Conservation (phyloP, 1,140 invertebrate genomes). For the Drosophila truncata region DNA sequence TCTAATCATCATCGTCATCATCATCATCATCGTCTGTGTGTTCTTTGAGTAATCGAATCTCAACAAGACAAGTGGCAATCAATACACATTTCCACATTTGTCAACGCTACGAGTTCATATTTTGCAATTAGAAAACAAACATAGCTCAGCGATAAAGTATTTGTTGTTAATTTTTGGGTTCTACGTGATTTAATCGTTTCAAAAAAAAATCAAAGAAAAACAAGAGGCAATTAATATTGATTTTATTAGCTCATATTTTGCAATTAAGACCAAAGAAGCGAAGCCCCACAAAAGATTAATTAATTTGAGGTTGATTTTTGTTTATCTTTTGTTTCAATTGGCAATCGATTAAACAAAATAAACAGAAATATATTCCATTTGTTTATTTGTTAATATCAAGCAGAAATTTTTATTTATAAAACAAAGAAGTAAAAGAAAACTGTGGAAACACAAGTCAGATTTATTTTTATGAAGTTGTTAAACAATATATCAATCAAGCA, state of each 20-base stretch:
- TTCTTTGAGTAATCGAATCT: constrained; percentile 16
- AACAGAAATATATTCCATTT: background rate
- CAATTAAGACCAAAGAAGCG: background rate
- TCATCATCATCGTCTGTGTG: background rate
- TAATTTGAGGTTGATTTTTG: background rate
- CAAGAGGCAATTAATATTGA: constrained; percentile 1
- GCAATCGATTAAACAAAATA: background rate
- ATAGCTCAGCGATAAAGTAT: background rate
- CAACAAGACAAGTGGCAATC: constrained; percentile 12
- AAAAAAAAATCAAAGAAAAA: background rate
- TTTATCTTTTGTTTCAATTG: constrained; percentile 1
- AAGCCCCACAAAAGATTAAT: background rate
- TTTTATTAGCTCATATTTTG: constrained; percentile 2
- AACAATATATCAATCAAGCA: background rate
- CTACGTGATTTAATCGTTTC: background rate
- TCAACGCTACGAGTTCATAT: constrained; percentile 2
- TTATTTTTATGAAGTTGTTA: background rate
- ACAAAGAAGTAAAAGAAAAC: no score
- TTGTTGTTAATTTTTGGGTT: background rate
- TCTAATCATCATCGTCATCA: background rate
- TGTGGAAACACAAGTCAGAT: background rate
- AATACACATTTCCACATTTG: background rate
- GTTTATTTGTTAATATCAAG: background rate
- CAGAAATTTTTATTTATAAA: background rate
- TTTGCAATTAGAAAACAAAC: background rate